Evolutionary conservation across 2,888 invertebrate genomes (phyloP), one percentile per base, ranked within the genome.

Genomic region (Luperina nickerlii): DNA sequence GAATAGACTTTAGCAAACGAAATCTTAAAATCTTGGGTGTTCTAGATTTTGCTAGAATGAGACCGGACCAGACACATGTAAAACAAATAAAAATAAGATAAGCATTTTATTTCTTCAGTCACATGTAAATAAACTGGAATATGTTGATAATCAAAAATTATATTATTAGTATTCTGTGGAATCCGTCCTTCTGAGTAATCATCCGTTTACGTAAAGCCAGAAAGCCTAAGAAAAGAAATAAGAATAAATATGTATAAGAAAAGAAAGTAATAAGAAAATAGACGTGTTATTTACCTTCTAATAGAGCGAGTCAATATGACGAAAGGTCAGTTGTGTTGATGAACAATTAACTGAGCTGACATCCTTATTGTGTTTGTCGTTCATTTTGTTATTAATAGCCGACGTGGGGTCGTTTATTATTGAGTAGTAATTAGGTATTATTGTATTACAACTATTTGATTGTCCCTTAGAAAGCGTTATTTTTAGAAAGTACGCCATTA

Each of bases 281-380:
- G 18, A 24, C 24, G 42, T n/a, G 15, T 24, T 82, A 57, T 84
- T 78, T 84, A 66, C 74, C 45, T 63, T 48, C 72, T 87, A 83
- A 78, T 87, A 75, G 68, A 57, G 20, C 32, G 63, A 78, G 78
- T 69, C 74, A 84, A 84, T 74, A 72, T 11, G 20, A 8, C 11
- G 54, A 62, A 66, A 83, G 84, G 87, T 84, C 84, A 83, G 74
- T 38, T 9, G 20, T 69, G 87, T 78, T 42, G 69, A 38, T 27
- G 65, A 78, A 69, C 87, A 79, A 84, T 73, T 83, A 87, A 48
- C 68, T n/a, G 32, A 42, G 20, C 62, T 27, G 62, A 68, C 57
- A 60, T 68, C 75, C 76, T 72, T 38, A 45, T 48, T 60, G 54
- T 67, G 85, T 86, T 76, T 75, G 74, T 57, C 63, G 51, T 57